Evolutionary conservation across 2,888 invertebrate species (phyloP), one percentile per base, ranked within the genome.

Genomic region (Tetranychus truncatus): DNA sequence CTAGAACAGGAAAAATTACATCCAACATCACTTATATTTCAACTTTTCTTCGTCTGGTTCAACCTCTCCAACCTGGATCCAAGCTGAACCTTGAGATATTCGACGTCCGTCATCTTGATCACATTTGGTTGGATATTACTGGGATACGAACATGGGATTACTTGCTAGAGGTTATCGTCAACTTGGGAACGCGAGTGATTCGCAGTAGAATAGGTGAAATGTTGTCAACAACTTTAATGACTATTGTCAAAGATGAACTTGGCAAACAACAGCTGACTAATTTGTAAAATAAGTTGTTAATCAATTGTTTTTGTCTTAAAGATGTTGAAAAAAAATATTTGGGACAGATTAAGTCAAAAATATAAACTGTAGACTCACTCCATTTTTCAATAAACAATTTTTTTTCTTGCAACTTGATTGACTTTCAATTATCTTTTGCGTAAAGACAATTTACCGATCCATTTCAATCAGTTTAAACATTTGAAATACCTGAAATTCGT

Each of bases 131-230:
- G 34, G 79, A 79, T 24, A 74, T 79, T 80, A 87, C 91, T 79
- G 93, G 93, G 0, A 89, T 91, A 0, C 92, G 93, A n/a, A 91
- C 91, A 0, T 78, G 90, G 20, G 93, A 94, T 83, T 92, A 92
- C 81, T 81, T 89, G 0, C 84, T 92, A 77, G 93, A 94, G 83
- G 88, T 90, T 76, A 86, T 85, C 6, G 86, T 92, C 0, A 94
- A 93, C 82, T 85, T 92, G 69, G 69, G 20, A 5, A 69, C 69
- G 72, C 20, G 34, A 24, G 69, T 24, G 81, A 92, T 74, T 92
- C 92, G 0, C 93, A 94, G 34, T 9, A 11, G 21, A 24, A 69
- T 69, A 20, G 21, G 69, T 24, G 34, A 69, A 24, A 24, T 24
- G 34, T 21, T 69, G 6, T 9, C 69, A 20, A 24, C 20, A 20